These are phyloP conservation scores for Arnoldichthys spilopterus DNA, from an alignment of 2,797 vertebrate species.

Conservation along the genomic window DNA sequence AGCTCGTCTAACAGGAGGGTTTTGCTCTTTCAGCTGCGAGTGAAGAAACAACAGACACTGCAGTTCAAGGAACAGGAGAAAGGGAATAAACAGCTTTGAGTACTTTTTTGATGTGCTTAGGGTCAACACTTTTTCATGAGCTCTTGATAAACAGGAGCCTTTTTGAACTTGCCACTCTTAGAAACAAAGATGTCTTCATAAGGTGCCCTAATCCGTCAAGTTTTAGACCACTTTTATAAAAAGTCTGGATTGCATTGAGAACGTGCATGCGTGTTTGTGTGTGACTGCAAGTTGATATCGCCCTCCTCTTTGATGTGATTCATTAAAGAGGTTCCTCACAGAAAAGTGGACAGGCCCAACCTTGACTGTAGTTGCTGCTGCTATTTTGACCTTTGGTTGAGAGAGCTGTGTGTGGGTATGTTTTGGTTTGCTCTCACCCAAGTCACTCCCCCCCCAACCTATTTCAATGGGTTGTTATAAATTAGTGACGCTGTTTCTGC, in stretches of 20 bases:
- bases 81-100: background rate
- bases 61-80: background rate
- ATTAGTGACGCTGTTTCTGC: background rate
- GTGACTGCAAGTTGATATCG: background rate
- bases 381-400: background rate
- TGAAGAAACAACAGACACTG: too few relatives aligned
- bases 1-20: background rate
- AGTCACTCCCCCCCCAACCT: background rate
- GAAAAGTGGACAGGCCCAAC: background rate
- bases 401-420: background rate
- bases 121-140: background rate
- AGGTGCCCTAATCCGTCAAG: background rate
- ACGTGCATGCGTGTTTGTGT: background rate
- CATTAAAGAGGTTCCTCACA: background rate
- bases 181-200: background rate
- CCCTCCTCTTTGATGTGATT: background rate
- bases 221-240: conserved; percentile 24
- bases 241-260: background rate
- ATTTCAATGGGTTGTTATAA: background rate
- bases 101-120: background rate
- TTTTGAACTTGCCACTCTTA: conserved; percentile 1
- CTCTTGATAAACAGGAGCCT: background rate
- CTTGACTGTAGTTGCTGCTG: conserved; percentile 1
- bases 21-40: background rate
- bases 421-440: background rate